These are phyloP conservation scores for Cerastis rubricosa DNA, from an alignment of 2,888 invertebrate species.

Conservation along the genomic window DNA sequence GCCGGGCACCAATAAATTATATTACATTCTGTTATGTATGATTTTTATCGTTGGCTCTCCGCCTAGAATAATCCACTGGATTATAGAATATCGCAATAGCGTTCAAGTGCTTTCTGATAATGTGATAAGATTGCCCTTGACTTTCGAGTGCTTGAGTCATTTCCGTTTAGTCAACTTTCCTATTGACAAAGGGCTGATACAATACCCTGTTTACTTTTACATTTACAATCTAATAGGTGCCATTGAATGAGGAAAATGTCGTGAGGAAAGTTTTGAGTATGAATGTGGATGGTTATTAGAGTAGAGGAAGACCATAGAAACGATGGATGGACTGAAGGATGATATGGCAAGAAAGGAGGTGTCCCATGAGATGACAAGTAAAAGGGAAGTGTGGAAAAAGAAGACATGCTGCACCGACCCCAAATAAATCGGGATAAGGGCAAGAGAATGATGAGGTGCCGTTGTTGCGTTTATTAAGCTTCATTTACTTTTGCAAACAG, in stretches of 20 bases:
- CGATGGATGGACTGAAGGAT: too few relatives aligned
- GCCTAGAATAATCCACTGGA: constrained; percentile 35
- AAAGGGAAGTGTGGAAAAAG: too few relatives aligned
- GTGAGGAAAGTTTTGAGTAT: too few relatives aligned
- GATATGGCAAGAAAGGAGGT: too few relatives aligned
- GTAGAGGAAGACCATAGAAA: too few relatives aligned
- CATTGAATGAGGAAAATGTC: too few relatives aligned
- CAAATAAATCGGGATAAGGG: too few relatives aligned
- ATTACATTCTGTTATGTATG: constrained; percentile 29
- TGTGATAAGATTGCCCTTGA: constrained; percentile 54
- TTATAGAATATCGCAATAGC: constrained; percentile 59
- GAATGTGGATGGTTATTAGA: too few relatives aligned
- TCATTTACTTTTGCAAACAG: neutral
- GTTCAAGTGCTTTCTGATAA: constrained; percentile 53
- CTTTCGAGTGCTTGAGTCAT: constrained; percentile 54
- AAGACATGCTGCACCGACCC: too few relatives aligned
- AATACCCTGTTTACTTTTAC: constrained; percentile 48
- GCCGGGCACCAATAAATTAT: constrained; percentile 36
- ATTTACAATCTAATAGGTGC: neutral
- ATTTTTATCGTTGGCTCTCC: constrained; percentile 52
- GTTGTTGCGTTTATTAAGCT: neutral
- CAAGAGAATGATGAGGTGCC: too few relatives aligned
- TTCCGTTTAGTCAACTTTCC: constrained; percentile 53
- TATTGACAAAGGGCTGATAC: constrained; percentile 37
- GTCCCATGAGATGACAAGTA: too few relatives aligned